These are phyloP conservation scores for Myotis pilosus DNA, from an alignment of 2,797 vertebrate species.

Conservation along the genomic window DNA sequence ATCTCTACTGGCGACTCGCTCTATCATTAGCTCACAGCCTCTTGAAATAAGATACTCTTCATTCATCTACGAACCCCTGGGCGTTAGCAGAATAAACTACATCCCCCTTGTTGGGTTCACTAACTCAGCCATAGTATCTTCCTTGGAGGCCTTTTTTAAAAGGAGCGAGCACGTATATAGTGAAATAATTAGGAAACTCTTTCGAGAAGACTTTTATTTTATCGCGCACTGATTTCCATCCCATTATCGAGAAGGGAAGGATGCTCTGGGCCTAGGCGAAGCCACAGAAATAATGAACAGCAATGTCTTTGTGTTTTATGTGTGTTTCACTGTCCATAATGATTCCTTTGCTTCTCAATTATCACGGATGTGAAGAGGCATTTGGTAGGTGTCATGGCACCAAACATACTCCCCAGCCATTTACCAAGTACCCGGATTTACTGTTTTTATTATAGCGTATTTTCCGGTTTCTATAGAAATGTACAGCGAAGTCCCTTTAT, in stretches of 20 bases:
- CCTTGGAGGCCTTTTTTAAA: constrained; percentile 41
- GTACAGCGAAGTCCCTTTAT: neutral
- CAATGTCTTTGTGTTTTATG: constrained; percentile 57
- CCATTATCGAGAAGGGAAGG: constrained; percentile 61
- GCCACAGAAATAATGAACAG: constrained; percentile 56
- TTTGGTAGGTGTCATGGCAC: constrained; percentile 46
- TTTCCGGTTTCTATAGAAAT: constrained; percentile 34
- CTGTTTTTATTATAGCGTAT: neutral
- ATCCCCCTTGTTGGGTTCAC: neutral
- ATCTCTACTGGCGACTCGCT: neutral
- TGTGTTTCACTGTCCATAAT: constrained; percentile 49
- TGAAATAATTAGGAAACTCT: constrained; percentile 72
- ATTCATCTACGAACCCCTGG: neutral
- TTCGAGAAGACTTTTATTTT: constrained; percentile 58
- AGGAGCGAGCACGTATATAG: neutral
- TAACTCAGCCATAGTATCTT: neutral
- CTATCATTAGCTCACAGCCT: neutral
- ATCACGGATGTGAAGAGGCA: constrained; percentile 54
- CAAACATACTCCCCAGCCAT: constrained; percentile 34
- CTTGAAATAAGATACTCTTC: neutral
- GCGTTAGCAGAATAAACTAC: neutral
- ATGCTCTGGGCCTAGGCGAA: constrained; percentile 31
- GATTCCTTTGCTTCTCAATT: constrained; percentile 65
- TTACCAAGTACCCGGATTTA: constrained; percentile 59
- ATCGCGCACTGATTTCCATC: neutral